Base-by-base conservation (phyloP, 2,113 vertebrate genomes). In the Pycnonotus jocosus region DNA sequence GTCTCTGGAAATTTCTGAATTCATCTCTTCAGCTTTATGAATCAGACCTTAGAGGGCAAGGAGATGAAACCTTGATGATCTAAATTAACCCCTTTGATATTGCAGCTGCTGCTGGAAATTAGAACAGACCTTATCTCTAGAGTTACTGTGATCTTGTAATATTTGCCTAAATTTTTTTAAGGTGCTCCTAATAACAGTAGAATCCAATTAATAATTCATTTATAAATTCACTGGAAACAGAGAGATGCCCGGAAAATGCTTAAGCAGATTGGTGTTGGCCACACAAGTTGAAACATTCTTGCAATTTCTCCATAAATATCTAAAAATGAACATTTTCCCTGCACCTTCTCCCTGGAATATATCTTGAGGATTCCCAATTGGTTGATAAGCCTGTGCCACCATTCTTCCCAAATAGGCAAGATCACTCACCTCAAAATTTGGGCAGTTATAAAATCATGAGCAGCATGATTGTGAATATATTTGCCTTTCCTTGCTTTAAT, bases 11-110 rank as follows among this genome's bases (percentile, higher is more conserved):
- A 92, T 90, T 96, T 90, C 93, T 64, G 85, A 92, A 88, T 95
- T 96, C 92, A 93, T 95, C 85, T 96, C 92, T 81, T 93, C 80
- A 81, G 92, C 71, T 95, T 93, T 96, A 96, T 96, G 95, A 97
- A 68, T 92, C 68, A 48, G 90, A 93, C 86, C 94, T 96, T 70
- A 90, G 82, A 95, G 94, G 94, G 92, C 92, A 94, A 95, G 72
- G 73, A 88, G 90, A 94, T 81, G 76, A 94, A 95, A 90, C 82
- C 90, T 78, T 33, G 65, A 90, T 93, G 90, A 81, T 92, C 61
- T 88, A 88, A 92, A 94, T 97, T 96, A 96, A 96, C 95, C 90
- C 77, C 90, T 92, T 86, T 78, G 64, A 88, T 94, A 94, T 71
- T 95, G 73, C 80, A 81, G 90, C 80, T 92, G 65, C 94, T 94